These are phyloP conservation scores for Delphinapterus leucas DNA, from an alignment of 2,113 vertebrate species.

Conservation along the genomic window DNA sequence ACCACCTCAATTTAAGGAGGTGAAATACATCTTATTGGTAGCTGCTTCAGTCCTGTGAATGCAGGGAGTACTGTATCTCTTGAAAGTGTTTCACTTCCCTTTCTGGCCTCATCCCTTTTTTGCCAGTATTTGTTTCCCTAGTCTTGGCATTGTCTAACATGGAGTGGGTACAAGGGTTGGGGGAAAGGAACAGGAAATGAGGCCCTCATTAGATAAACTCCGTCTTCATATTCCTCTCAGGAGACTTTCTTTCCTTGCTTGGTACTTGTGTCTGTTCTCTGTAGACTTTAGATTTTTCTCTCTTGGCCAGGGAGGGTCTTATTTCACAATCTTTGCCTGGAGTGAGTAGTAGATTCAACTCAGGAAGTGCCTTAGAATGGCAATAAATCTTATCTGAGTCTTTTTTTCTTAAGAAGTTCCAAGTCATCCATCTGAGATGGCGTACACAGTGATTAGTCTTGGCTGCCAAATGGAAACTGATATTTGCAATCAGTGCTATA, in stretches of 20 bases:
- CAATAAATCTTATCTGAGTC: background rate
- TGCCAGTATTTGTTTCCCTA: background rate
- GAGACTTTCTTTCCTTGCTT: background rate
- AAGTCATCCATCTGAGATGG: background rate
- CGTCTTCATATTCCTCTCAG: background rate
- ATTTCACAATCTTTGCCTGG: background rate
- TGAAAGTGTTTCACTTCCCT: background rate
- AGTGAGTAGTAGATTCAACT: background rate
- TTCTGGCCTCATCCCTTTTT: background rate
- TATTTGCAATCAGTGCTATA: background rate
- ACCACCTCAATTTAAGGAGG: background rate
- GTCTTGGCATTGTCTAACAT: background rate
- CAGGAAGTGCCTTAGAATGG: background rate
- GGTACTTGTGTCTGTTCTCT: background rate
- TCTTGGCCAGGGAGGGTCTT: background rate
- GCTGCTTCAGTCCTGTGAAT: background rate
- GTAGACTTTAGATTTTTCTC: background rate
- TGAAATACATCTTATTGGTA: background rate
- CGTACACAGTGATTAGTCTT: background rate
- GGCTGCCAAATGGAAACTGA: background rate
- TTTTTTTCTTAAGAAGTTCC: background rate
- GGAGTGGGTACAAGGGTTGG: background rate
- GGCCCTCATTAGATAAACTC: background rate
- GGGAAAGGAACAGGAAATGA: background rate
- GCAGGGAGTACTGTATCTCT: background rate